Evolutionary conservation across 2,113 vertebrate genomes (phyloP).

Genomic region (Vulpes ferrilata): DNA sequence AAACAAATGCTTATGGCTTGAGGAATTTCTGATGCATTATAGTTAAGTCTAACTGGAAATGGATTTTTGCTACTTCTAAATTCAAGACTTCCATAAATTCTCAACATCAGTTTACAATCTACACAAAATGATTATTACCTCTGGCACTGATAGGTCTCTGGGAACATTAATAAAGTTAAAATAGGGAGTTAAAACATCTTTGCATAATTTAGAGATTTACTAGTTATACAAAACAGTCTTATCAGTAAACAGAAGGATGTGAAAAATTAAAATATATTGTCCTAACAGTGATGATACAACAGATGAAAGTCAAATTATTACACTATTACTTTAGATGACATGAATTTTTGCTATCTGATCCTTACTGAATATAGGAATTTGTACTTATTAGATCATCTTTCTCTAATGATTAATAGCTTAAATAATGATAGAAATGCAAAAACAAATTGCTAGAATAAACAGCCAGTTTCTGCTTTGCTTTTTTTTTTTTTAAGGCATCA

Average conservation of each 20-base stretch:
- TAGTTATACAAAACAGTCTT: conserved; percentile 75
- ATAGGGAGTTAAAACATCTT: conserved; percentile 42
- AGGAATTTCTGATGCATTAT: neutral
- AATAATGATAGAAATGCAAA: conserved; percentile 32
- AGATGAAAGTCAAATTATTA: conserved; percentile 72
- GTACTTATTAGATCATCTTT: neutral
- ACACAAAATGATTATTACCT: neutral
- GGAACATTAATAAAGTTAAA: neutral
- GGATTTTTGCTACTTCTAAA: neutral
- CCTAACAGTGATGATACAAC: conserved; percentile 76
- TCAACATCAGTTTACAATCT: neutral
- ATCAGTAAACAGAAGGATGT: conserved; percentile 67
- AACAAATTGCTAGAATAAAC: conserved; percentile 51
- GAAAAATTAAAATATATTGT: conserved; percentile 34
- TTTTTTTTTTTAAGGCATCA: neutral
- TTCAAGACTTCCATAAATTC: neutral
- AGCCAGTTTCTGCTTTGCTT: neutral
- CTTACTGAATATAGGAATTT: conserved; percentile 34
- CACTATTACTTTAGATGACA: conserved; percentile 54
- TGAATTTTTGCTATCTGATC: conserved; percentile 26
- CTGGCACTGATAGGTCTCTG: accelerated
- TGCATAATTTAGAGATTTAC: conserved; percentile 63
- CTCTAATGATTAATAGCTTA: neutral
- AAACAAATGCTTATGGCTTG: neutral
- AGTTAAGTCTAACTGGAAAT: conserved; percentile 44